Percentiles rank a stretch among this genome's conserved stretches.
Conservation (phyloP, 35 echinoderm and acorn worm species). For the Strongylocentrotus purpuratus region DNA sequence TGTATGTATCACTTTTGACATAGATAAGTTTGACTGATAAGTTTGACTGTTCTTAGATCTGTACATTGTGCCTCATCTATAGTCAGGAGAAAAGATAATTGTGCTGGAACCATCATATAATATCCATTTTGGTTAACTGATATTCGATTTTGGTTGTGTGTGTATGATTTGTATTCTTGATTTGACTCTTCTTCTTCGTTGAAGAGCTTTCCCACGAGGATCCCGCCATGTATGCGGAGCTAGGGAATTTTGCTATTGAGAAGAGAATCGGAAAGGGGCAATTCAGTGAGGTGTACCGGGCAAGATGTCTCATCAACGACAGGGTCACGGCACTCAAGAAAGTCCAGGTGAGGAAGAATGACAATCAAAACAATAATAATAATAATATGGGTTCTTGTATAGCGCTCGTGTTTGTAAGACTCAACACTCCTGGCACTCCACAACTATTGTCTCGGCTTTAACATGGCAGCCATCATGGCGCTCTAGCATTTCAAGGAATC, state of each 20-base stretch:
- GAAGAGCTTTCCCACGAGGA: conserved; percentile 38
- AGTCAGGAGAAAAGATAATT: no score
- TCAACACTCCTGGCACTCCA: no score
- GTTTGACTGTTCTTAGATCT: no score
- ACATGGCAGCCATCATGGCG: no score
- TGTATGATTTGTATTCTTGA: not conserved
- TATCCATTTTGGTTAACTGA: not conserved
- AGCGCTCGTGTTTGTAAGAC: no score
- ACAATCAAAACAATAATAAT: not conserved
- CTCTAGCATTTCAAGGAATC: no score
- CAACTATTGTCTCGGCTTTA: no score
- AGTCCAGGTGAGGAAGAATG: conserved; percentile 74
- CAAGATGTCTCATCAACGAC: conserved; percentile 79
- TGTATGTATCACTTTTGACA: not conserved
- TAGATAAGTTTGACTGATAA: not conserved
- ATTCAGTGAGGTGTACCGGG: conserved; percentile 96
- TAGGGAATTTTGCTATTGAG: conserved; percentile 83
- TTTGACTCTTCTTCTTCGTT: not conserved
- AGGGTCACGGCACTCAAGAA: conserved; percentile 89
- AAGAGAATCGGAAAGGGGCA: conserved; percentile 98
- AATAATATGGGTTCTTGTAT: no score
- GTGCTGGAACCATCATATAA: not conserved
- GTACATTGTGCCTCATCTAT: no score
- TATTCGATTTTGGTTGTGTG: not conserved
- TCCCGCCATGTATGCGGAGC: conserved; percentile 63